These are phyloP conservation scores for Agonum fuliginosum DNA, from an alignment of 2,888 invertebrate genomes.

Conservation along the genomic window DNA sequence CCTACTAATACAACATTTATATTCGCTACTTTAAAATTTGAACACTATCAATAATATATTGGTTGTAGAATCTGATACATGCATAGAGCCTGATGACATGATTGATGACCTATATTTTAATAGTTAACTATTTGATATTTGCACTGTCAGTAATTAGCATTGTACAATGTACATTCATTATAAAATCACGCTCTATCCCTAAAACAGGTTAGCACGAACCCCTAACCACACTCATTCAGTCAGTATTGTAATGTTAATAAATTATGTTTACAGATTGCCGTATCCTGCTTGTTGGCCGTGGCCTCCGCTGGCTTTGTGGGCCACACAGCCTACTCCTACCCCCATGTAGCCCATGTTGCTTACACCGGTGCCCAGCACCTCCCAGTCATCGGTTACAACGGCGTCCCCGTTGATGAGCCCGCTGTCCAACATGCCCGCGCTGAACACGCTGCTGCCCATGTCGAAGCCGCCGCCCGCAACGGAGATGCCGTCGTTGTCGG, in stretches of 20 bases:
- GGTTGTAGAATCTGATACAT: too few species aligned
- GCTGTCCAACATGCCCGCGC: slow-evolving; percentile 78
- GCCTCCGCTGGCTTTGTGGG: slow-evolving; percentile 58
- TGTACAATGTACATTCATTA: too few species aligned
- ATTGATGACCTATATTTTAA: neutral
- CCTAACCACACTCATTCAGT: too few species aligned
- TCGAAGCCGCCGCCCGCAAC: slow-evolving; percentile 72
- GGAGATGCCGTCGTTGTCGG: slow-evolving; percentile 67
- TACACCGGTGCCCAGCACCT: slow-evolving; percentile 68
- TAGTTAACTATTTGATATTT: neutral
- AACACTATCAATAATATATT: too few species aligned
- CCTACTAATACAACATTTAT: slow-evolving; percentile 9
- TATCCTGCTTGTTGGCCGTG: slow-evolving; percentile 59
- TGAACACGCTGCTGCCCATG: slow-evolving; percentile 77
- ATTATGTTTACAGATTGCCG: slow-evolving; percentile 51
- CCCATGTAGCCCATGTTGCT: slow-evolving; percentile 52
- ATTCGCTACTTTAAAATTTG: too few species aligned
- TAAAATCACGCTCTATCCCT: too few species aligned
- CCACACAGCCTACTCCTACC: slow-evolving; percentile 51
- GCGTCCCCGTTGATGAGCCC: slow-evolving; percentile 77
- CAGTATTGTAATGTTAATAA: too few species aligned
- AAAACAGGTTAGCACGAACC: too few species aligned
- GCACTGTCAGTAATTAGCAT: too few species aligned
- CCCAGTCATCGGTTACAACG: slow-evolving; percentile 73
- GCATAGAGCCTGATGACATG: neutral